Evolutionary conservation across 35 echinoderm and acorn worm species (phyloP), one percentile per base, ranked within the genome.

Genomic region (Chiridota heheva): DNA sequence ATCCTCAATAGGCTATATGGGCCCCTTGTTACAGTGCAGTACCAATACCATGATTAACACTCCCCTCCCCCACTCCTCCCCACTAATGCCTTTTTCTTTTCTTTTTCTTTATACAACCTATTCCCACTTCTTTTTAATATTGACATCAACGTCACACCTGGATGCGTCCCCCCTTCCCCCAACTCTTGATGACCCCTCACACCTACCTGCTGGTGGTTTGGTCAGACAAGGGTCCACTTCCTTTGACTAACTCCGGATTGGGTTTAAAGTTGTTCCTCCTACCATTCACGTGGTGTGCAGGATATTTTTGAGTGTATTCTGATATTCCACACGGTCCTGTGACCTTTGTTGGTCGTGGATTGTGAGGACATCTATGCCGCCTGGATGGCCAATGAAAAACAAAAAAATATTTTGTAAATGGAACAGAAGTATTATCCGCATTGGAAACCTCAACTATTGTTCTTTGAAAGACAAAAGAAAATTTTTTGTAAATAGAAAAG

Each of bases 361-460:
- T 70, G 76, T 98, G 95, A 17, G 95, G 95, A 56, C 95, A 98
- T 47, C 89, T 81, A 79, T 98, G 95, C 31, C 95, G 88, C 73
- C 95, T 98, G 75, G 0, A 79, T 44, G 40, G 36, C 7, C 40
- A 47, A 70, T 42, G 69, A 2, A 78, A 17, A 85, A 58, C 13
- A 57, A 67, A 1, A 3, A 28, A 47, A 15, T 31, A 30, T 24
- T 56, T 26, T 46, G 22, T 1, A 60, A 18, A 60, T 5, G 4
- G 32, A 60, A 26, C 4, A 60, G 22, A 6, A 18, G 32, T n/a
- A 10, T 12, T 53, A n/a, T 12, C n/a, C 8, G 8, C 8, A n/a
- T 60, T 26, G n/a, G 32, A 60, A 5, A 60, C 3, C 18, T 26
- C 3, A 3, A 60, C 22, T 60, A 5, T 26, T 60, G 4, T 53